Base-by-base conservation (phyloP, 2,797 vertebrate species). In the Enoplosus armatus region DNA sequence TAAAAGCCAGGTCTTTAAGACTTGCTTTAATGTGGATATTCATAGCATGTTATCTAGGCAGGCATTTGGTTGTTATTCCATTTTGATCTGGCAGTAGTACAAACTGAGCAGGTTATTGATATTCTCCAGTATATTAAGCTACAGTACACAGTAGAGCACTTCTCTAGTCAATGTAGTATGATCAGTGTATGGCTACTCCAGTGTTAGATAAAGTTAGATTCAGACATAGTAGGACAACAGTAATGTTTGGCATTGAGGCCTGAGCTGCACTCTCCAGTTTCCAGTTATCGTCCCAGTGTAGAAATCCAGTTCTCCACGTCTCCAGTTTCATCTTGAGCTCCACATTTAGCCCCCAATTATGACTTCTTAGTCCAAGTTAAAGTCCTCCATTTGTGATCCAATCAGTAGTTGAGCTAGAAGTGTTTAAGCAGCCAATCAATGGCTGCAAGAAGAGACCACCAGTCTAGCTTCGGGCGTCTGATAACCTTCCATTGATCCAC, bases 131-230 rank as follows among this genome's bases (percentile, higher is more conserved):
- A 92, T 55, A 80, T 79, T 69, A 88, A 84, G 85, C 85, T 92
- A 90, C 84, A 89, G 89, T 83, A 89, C 77, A 89, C 58, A 35
- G 71, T 82, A 61, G 79, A 90, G 75, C 73, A 37, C 82, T 56
- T 85, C 66, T 87, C 84, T 91, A 90, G 62, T 90, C 80, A 69
- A 80, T 72, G 86, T 80, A 62, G 68, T 79, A 85, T 59, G 82
- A 86, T 90, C 92, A 93, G 90, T 92, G 87, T 87, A 26, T 35
- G 59, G 80, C 87, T 92, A 93, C 88, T 90, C 91, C 91, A 92
- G 90, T 93, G 91, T 89, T 89, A 86, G 53, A 83, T 86, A 79
- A 72, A 62, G 79, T 87, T 85, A 85, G 66, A 77, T 58, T 87
- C 79, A 89, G 84, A 88, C 80, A 72, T 75, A 70, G 70, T 65